Evolutionary conservation across 2,797 vertebrate species (phyloP).

Genomic region (Pachyuromys duprasi): DNA sequence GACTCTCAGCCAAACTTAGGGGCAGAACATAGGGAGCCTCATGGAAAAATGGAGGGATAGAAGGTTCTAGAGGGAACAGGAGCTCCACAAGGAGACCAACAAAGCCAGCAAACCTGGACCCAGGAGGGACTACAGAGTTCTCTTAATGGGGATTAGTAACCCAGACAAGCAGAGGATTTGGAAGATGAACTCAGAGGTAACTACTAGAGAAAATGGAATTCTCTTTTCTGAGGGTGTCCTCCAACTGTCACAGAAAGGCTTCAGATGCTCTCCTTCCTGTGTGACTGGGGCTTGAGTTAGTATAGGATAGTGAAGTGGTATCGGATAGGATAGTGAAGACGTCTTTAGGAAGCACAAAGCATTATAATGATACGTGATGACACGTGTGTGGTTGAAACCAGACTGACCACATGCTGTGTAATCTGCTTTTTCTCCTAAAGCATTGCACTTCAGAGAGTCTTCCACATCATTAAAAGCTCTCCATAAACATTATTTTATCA

Average conservation of each 20-base stretch:
- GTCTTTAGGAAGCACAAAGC: background rate
- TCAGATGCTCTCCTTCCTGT: background rate
- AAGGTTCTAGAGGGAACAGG: too few species aligned
- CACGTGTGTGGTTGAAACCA: background rate
- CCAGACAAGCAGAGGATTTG: background rate
- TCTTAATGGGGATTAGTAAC: background rate
- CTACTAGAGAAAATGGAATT: background rate
- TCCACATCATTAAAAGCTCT: slow-evolving; percentile 37
- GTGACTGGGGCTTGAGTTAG: background rate
- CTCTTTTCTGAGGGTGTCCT: background rate
- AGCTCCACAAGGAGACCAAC: too few species aligned
- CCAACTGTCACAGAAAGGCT: background rate
- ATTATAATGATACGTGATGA: background rate
- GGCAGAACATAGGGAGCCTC: too few species aligned
- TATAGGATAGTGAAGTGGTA: background rate
- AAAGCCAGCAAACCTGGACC: too few species aligned
- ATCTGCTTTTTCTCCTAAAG: background rate
- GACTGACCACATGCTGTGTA: background rate
- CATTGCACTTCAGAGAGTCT: background rate
- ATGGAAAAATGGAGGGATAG: too few species aligned
- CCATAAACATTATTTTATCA: slow-evolving; percentile 25
- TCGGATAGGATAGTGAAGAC: background rate
- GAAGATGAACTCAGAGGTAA: background rate
- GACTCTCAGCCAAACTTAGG: too few species aligned
- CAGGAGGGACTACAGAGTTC: background rate